Conservation (phyloP, 2,888 invertebrate species). For the Stegophylla sp. region DNA sequence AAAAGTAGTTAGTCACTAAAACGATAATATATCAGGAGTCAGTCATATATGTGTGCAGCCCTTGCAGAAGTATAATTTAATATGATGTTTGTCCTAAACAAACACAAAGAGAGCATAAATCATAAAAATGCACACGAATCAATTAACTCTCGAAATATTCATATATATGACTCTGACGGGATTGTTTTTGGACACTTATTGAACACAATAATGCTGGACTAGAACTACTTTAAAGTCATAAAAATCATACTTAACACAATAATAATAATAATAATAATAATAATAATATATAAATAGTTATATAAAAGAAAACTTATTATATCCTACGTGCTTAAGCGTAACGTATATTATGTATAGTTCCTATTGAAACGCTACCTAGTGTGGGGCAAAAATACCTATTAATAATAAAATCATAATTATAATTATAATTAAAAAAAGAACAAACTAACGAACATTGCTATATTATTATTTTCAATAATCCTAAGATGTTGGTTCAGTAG, state of each 20-base stretch:
- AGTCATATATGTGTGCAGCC: slow-evolving; percentile 26
- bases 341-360: neutral
- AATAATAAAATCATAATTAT: neutral
- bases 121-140: slow-evolving; percentile 10
- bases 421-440: neutral
- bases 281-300: neutral
- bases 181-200: neutral
- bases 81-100: neutral
- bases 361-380: neutral
- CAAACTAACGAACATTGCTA: neutral
- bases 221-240: slow-evolving; percentile 32
- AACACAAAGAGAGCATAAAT: slow-evolving; percentile 11
- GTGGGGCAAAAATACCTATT: slow-evolving; percentile 16
- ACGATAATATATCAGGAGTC: slow-evolving; percentile 2
- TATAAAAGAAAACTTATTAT: slow-evolving; percentile 16
- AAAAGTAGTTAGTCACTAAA: slow-evolving; percentile 28
- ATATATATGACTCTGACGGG: neutral
- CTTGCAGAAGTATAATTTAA: neutral
- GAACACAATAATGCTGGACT: slow-evolving; percentile 37
- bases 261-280: too few species aligned
- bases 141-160: neutral
- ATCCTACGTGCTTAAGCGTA: slow-evolving; percentile 28
- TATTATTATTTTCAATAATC: slow-evolving; percentile 14
- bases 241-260: slow-evolving; percentile 7
- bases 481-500: slow-evolving; percentile 35